Evolutionary conservation across 2,888 invertebrate genomes (phyloP).

Genomic region (Lacanobia wlatinum): DNA sequence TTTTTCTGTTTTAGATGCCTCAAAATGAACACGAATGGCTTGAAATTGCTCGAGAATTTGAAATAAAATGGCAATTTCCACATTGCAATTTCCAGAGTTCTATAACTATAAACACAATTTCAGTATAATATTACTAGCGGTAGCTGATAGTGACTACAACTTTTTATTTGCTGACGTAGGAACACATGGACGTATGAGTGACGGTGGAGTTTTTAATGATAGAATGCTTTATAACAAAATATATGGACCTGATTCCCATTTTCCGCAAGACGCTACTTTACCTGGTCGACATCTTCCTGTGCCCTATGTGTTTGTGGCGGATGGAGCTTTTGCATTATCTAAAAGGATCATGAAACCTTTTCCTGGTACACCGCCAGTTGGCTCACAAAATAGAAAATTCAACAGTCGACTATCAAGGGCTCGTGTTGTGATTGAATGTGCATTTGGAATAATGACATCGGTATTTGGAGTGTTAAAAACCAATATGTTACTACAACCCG

Average conservation of each 20-base stretch:
- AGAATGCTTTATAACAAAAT: too few species aligned
- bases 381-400: too few species aligned
- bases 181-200: too few species aligned
- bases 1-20: slow-evolving; percentile 20
- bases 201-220: too few species aligned
- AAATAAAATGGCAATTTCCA: slow-evolving; percentile 50
- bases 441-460: slow-evolving; percentile 47
- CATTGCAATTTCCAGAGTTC: slow-evolving; percentile 55
- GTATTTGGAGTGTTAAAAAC: slow-evolving; percentile 37
- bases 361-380: slow-evolving; percentile 37
- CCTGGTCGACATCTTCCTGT: too few species aligned
- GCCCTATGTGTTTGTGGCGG: too few species aligned
- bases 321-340: too few species aligned
- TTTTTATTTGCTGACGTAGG: too few species aligned
- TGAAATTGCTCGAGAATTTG: slow-evolving; percentile 47
- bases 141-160: too few species aligned
- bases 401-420: slow-evolving; percentile 35
- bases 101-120: slow-evolving; percentile 61
- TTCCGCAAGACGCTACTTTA: too few species aligned
- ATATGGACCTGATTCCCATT: too few species aligned
- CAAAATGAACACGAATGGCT: slow-evolving; percentile 61
- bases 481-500: slow-evolving; percentile 45
- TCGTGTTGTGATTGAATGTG: slow-evolving; percentile 45
- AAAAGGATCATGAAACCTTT: slow-evolving; percentile 39
- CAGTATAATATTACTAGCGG: too few species aligned